Percentiles rank a stretch among this genome's conserved stretches.
Evolutionary conservation across 2,888 invertebrate genomes (phyloP).

Genomic region (Ceriagrion tenellum): DNA sequence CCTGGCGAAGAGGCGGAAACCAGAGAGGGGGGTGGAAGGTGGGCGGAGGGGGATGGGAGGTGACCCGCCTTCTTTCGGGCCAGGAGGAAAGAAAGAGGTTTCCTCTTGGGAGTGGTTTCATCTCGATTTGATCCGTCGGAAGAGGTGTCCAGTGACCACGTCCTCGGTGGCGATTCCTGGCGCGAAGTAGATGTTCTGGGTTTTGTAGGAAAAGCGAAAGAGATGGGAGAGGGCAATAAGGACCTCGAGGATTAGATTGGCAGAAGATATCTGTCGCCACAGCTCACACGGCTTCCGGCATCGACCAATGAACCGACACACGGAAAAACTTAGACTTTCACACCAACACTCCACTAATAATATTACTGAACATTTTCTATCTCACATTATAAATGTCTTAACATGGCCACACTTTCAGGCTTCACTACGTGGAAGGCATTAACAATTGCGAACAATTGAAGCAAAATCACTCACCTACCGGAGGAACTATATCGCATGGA

Average conservation of each 20-base stretch:
- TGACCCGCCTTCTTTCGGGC: neutral
- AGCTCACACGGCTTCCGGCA: neutral
- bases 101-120: slow-evolving; percentile 13
- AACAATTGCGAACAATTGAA: too few species aligned
- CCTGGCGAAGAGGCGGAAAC: neutral
- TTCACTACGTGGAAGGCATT: too few species aligned
- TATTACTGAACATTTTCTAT: neutral
- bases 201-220: neutral
- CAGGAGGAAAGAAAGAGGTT: neutral
- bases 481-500: too few species aligned
- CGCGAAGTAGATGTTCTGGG: neutral
- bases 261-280: neutral
- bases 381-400: neutral
- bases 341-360: neutral
- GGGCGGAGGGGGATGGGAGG: neutral
- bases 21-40: neutral
- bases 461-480: too few species aligned
- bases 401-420: too few species aligned
- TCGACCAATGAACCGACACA: neutral
- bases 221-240: neutral
- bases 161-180: neutral
- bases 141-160: neutral
- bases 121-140: neutral
- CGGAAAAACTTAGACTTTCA: neutral
- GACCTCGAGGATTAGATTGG: neutral